These are phyloP conservation scores for Polylopha cassiicola DNA, from an alignment of 2,888 invertebrate species.

Conservation along the genomic window DNA sequence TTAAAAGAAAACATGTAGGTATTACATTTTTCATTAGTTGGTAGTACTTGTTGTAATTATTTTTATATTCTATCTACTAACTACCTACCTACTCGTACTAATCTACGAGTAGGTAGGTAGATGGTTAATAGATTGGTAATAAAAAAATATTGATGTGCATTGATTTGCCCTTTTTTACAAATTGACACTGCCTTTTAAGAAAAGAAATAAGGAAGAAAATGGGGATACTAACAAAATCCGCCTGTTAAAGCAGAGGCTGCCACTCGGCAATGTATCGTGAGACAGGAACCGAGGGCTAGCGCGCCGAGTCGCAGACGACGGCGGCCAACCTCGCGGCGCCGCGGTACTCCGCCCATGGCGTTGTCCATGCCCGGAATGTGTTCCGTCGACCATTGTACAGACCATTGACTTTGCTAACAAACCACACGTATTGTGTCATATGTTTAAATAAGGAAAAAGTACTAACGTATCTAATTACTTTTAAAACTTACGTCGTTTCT, in stretches of 20 bases:
- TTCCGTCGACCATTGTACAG: constrained; percentile 59
- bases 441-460: too few species aligned
- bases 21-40: neutral
- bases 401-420: constrained; percentile 49
- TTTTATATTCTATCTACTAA: too few species aligned
- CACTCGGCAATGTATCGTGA: constrained; percentile 61
- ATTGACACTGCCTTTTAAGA: too few species aligned
- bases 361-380: constrained; percentile 55
- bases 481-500: constrained; percentile 50
- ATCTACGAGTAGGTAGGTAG: too few species aligned
- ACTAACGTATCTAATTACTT: too few species aligned
- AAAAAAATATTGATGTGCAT: neutral
- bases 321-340: constrained; percentile 37
- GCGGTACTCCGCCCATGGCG: constrained; percentile 37
- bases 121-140: too few species aligned
- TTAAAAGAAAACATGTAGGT: too few species aligned
- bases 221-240: constrained; percentile 47
- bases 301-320: constrained; percentile 49
- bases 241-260: constrained; percentile 52
- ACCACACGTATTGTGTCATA: neutral
- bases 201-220: neutral
- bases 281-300: constrained; percentile 47
- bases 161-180: too few species aligned
- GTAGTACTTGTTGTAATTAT: neutral
- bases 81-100: too few species aligned